These are phyloP conservation scores for Lycorma delicatula DNA, from an alignment of 1,140 invertebrate genomes.

Conservation along the genomic window DNA sequence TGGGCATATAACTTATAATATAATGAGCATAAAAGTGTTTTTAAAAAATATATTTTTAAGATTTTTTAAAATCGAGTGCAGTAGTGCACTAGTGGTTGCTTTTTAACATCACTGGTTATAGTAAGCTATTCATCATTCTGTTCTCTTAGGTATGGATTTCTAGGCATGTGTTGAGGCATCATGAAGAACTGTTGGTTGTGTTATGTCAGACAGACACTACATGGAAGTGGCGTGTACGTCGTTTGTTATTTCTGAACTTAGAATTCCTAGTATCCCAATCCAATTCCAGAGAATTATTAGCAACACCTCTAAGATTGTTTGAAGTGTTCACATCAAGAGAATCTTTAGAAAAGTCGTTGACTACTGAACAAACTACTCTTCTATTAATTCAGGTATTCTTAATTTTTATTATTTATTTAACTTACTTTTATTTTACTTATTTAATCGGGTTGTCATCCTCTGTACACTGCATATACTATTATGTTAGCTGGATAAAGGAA, in stretches of 20 bases:
- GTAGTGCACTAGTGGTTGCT: no score
- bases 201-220: constrained; percentile 21
- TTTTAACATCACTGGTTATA: no score
- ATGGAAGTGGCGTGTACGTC: constrained; percentile 49
- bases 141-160: constrained; percentile 46
- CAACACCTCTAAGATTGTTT: constrained; percentile 66
- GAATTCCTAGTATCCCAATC: constrained; percentile 37
- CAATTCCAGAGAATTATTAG: constrained; percentile 43
- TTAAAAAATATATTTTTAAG: no score
- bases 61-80: no score
- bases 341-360: constrained; percentile 42
- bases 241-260: constrained; percentile 48
- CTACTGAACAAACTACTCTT: constrained; percentile 35
- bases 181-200: constrained; percentile 26
- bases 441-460: no score
- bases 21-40: no score
- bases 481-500: no score
- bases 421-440: no score
- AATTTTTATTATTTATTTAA: no score
- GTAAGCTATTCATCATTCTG: constrained; percentile 17
- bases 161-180: constrained; percentile 48
- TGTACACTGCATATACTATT: no score
- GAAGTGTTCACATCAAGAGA: constrained; percentile 63
- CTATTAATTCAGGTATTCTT: constrained; percentile 19
- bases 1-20: no score